Base-by-base conservation (phyloP, 2,888 invertebrate species). In the Lumbricus terrestris region DNA sequence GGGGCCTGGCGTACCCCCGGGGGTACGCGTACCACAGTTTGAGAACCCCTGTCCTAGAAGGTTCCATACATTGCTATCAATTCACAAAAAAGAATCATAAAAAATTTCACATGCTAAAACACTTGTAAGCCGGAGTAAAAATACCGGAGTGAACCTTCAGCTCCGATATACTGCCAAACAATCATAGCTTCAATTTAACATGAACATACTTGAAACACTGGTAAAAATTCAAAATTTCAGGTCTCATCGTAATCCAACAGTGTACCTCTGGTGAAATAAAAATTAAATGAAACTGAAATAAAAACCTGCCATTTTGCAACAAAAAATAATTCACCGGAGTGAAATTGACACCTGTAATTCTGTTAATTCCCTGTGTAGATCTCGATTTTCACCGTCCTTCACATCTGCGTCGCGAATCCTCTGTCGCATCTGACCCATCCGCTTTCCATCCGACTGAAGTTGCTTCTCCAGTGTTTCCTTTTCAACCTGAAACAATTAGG, bases 301-400 rank as follows among this genome's bases (percentile, higher is more conserved):
- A 69, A 69, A 69, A 69, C n/a, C 29, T 69, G 69, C 20, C 5
- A 88, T 37, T 37, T 29, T 8, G 38, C 29, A 29, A 34, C n/a
- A 23, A 4, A 88, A 11, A 88, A 88, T 34, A 34, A 88, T 35
- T 88, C 8, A 34, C 88, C 13, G 23, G 23, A 88, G 11, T 38
- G 11, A 88, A 38, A 38, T 89, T 82, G 29, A 34, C 83, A 94
- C 94, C 93, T 94, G 94, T 82, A 93, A 92, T 82, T 93, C 92
- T 69, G 93, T 93, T 13, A 94, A 92, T 91, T 94, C 93, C 23
- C 92, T 91, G 35, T 93, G 91, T 40, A 94, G 92, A 90, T 93
- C 93, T 89, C 92, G 92, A 42, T 93, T 92, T 90, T 94, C 94
- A 18, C 93, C 93, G 8, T 94, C 93, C 82, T 93, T 93, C 83